Base-by-base conservation (phyloP, 2,888 invertebrate species). In the Octonoba sinensis region DNA sequence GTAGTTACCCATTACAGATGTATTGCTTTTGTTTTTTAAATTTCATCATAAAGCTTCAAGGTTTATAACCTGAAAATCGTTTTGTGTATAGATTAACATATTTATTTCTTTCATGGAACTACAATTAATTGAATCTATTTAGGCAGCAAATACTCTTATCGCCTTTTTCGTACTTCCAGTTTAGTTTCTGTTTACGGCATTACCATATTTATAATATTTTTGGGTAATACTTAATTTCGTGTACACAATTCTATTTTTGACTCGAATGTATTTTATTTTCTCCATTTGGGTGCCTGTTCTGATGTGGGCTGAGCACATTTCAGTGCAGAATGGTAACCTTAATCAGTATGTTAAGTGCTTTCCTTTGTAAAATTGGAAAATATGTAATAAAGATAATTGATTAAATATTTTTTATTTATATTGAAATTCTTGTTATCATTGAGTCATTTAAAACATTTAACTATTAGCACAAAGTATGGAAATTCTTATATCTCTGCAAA, bases 371-470 rank as follows among this genome's bases (percentile, higher is more conserved):
- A 67, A 66, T 78, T 66, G 72, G 72, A 78, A 36, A 36, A 78
- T 78, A 71, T 78, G 78, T 78, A 78, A 72, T 72, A 66, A 78
- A 78, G 78, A 72, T 54, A 20, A 73, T 76, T 77, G 77, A 77
- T 78, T 78, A 78, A 78, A 78, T 78, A 78, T 78, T 78, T 78
- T 78, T 78, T 78, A 78, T 78, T 78, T 78, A 78, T 78, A 78
- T 78, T 56, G 57, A 60, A 74, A 1, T 65, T 36, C 36, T 36
- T 36, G 36, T 36, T 2, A 2, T 36, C 36, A 36, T 36, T 36
- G 36, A 36, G 8, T 36, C 36, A 36, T 8, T 36, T 36, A 36
- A 36, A 36, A 36, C 8, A 36, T 36, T 36, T 36, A 36, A 2
- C n/a, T n/a, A n/a, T n/a, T n/a, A n/a, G n/a, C n/a, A n/a, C n/a